A percentile compares a stretch with the other conserved stretches of the same genome.
Conservation (phyloP, 1,140 invertebrate genomes). For the Drosophila kepulauana region DNA sequence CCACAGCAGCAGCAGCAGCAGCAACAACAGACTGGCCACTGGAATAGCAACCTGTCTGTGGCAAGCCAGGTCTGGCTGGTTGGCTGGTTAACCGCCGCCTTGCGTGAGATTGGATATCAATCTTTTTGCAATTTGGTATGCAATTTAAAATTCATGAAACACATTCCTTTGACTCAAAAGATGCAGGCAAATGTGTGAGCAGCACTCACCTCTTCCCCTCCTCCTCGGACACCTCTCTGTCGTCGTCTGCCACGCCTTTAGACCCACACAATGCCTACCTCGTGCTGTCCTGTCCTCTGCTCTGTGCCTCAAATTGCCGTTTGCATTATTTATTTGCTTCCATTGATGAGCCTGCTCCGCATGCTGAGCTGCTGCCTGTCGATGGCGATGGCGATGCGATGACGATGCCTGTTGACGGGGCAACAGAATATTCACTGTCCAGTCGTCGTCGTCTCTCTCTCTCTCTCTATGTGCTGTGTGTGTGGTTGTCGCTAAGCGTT, state of each 20-base stretch:
- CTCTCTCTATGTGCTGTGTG: slow-evolving; percentile 10
- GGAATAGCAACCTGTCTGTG: slow-evolving; percentile 44
- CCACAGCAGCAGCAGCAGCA: slow-evolving; percentile 14
- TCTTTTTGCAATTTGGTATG: slow-evolving; percentile 84
- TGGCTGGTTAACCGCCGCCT: slow-evolving; percentile 52
- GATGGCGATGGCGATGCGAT: background rate
- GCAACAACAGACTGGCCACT: slow-evolving; percentile 19
- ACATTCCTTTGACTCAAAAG: slow-evolving; percentile 83
- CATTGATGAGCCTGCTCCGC: slow-evolving; percentile 67
- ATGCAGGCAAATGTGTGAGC: slow-evolving; percentile 77
- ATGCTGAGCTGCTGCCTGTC: slow-evolving; percentile 34
- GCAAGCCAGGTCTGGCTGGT: slow-evolving; percentile 10
- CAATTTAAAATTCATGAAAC: slow-evolving; percentile 84
- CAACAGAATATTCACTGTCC: background rate
- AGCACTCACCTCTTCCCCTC: slow-evolving; percentile 8
- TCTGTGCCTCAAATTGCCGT: slow-evolving; percentile 76
- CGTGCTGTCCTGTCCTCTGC: slow-evolving; percentile 23
- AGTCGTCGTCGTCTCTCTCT: slow-evolving; percentile 6
- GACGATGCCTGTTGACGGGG: slow-evolving; percentile 15
- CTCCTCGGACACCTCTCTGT: background rate
- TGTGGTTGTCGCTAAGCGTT: slow-evolving; percentile 51
- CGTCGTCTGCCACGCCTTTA: slow-evolving; percentile 2
- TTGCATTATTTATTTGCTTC: slow-evolving; percentile 83
- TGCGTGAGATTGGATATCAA: slow-evolving; percentile 84
- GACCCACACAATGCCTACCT: slow-evolving; percentile 24